Evolutionary conservation across 2,888 invertebrate species (phyloP), one percentile per base, ranked within the genome.

Genomic region (Mycalesis mineus): DNA sequence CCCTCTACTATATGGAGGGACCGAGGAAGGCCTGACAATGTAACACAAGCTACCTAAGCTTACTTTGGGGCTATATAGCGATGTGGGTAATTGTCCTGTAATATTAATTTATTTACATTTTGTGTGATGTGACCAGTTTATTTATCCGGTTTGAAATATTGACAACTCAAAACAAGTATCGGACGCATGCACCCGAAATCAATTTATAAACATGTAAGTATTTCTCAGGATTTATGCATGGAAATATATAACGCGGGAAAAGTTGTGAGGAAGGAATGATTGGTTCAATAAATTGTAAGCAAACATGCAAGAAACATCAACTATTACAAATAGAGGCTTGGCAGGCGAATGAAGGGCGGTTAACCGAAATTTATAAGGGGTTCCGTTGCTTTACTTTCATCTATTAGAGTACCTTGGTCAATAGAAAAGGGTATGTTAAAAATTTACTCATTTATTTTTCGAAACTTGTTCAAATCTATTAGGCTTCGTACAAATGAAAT

Each of bases 291-390:
- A 82, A 83, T 85, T 71, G 74, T 70, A 73, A 73, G 53, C 73
- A 77, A 80, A 80, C 81, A 79, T 78, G 77, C 73, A 78, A 84
- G 84, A 84, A 87, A 86, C 85, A 85, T 84, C 83, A 84, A 84
- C 84, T 82, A 81, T 84, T 83, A 81, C 76, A 84, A 84, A 84
- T 84, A 82, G 76, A 72, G 74, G 75, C 79, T 76, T 78, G 84
- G 80, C 70, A 78, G 72, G 74, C 72, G 76, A 84, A 85, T 85
- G 84, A 83, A 84, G 80, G 80, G 76, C 74, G 79, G 77, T 76
- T 78, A 74, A 74, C 68, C 73, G 67, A 72, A 79, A 87, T 87
- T 87, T 84, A 86, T 86, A 79, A 77, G 75, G 80, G 80, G 80
- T 77, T 67, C 75, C 69, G 60, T 65, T 17, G 41, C 53, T 53